A percentile compares a stretch with the other conserved stretches of the same genome.
These are phyloP conservation scores for Elephas maximus DNA, from an alignment of 2,113 vertebrate species.

Conservation along the genomic window DNA sequence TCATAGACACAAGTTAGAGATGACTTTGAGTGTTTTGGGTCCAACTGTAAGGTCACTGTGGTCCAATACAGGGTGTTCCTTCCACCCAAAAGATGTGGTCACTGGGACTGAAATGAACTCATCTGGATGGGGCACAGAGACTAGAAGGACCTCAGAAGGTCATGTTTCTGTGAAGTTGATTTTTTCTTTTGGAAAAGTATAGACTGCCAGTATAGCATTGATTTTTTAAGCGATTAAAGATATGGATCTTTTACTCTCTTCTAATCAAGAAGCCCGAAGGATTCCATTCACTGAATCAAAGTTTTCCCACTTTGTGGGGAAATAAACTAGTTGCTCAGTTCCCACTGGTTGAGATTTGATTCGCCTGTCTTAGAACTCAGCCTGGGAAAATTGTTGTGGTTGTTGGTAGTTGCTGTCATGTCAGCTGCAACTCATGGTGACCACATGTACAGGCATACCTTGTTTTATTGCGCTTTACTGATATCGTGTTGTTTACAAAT, in stretches of 20 bases:
- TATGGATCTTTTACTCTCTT: neutral
- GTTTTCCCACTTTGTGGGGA: neutral
- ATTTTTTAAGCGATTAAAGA: neutral
- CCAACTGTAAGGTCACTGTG: neutral
- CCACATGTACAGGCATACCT: too few relatives aligned
- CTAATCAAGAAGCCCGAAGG: neutral
- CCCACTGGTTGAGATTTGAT: neutral
- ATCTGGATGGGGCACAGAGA: neutral
- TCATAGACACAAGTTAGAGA: neutral
- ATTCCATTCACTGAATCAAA: neutral
- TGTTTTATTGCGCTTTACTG: too few relatives aligned
- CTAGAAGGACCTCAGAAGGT: neutral
- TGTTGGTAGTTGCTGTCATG: too few relatives aligned
- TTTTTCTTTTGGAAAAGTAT: neutral
- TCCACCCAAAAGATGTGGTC: neutral
- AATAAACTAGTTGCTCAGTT: too few relatives aligned
- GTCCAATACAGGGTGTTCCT: neutral
- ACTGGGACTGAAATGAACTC: too few relatives aligned
- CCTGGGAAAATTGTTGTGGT: neutral
- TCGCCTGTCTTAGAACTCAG: neutral
- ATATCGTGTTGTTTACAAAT: too few relatives aligned
- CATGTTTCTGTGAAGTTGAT: rapidly evolving
- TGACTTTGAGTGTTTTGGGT: neutral
- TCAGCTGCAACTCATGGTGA: too few relatives aligned
- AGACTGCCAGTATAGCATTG: neutral